phyloP scores from a whole-genome alignment of 2,797 vertebrate genomes.

The Scomberomorus guttatus region DNA sequence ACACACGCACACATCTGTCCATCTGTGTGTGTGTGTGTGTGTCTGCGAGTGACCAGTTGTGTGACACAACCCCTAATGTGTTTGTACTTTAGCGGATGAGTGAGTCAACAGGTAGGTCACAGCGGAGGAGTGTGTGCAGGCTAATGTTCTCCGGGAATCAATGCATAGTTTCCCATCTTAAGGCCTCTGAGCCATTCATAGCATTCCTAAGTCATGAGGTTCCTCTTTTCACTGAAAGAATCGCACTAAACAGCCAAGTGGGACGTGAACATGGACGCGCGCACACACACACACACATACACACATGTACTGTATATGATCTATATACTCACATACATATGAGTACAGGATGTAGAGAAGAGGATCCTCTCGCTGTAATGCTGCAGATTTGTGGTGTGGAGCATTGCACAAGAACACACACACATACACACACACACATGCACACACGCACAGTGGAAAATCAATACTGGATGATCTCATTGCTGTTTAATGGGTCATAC shows the following conservation, averaged over 20 bases:
- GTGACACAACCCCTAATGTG: conserved; percentile 39
- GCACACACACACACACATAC: neutral
- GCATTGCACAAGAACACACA: conserved; percentile 18
- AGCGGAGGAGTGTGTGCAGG: conserved; percentile 39
- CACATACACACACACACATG: conserved; percentile 9
- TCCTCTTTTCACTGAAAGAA: conserved; percentile 47
- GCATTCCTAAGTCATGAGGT: conserved; percentile 82
- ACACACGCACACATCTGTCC: conserved; percentile 3
- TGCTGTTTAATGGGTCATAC: conserved; percentile 68
- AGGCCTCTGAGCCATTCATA: conserved; percentile 71
- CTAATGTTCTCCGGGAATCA: conserved; percentile 65
- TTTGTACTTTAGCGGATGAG: conserved; percentile 37
- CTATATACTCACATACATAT: neutral
- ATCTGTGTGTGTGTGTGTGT: conserved; percentile 27
- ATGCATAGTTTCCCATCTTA: conserved; percentile 77
- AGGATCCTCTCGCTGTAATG: conserved; percentile 34
- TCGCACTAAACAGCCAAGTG: conserved; percentile 50
- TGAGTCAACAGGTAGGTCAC: conserved; percentile 60
- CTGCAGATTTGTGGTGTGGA: conserved; percentile 48
- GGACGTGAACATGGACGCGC: conserved; percentile 42
- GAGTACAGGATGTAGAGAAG: conserved; percentile 53
- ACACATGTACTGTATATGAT: conserved; percentile 20
- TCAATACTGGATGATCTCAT: conserved; percentile 78
- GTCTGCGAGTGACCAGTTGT: conserved; percentile 18
- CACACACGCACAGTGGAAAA: conserved; percentile 61